Evolutionary conservation across 2,113 vertebrate species (phyloP).

Genomic region (Amphiprion ocellaris): DNA sequence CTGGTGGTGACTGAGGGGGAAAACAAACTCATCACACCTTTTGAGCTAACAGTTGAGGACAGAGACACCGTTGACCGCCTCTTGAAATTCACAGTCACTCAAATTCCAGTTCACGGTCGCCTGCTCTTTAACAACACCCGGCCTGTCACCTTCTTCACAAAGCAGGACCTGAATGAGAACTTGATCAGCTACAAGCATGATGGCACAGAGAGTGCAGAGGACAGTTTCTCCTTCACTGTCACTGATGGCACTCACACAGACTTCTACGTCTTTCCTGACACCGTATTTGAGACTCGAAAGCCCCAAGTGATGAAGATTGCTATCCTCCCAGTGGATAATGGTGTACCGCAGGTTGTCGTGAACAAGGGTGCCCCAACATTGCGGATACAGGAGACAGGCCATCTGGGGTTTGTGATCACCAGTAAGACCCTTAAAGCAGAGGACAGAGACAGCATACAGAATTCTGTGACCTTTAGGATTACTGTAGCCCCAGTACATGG

Average conservation of each 20-base stretch:
- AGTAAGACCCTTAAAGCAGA: conserved; percentile 92
- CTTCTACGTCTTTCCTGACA: conserved; percentile 95
- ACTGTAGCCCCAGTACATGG: conserved; percentile 88
- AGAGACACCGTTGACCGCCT: conserved; percentile 89
- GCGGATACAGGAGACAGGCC: conserved; percentile 87
- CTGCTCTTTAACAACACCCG: conserved; percentile 90
- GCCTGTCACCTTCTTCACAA: conserved; percentile 89
- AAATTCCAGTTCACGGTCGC: conserved; percentile 91
- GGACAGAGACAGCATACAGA: conserved; percentile 89
- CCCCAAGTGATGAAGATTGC: conserved; percentile 93
- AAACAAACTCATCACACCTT: conserved; percentile 94
- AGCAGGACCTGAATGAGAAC: conserved; percentile 96
- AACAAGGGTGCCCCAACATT: conserved; percentile 92
- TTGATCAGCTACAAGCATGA: conserved; percentile 95
- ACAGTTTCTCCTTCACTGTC: conserved; percentile 95
- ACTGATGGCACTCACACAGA: conserved; percentile 95
- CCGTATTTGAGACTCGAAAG: conserved; percentile 89
- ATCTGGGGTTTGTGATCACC: conserved; percentile 91
- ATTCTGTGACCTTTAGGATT: conserved; percentile 87
- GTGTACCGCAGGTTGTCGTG: conserved; percentile 88
- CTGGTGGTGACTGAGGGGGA: conserved; percentile 90
- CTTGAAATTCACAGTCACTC: conserved; percentile 91
- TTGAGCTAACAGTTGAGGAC: conserved; percentile 94
- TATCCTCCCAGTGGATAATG: conserved; percentile 90
- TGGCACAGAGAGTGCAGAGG: conserved; percentile 89